These are phyloP conservation scores for Arenaria interpres DNA, from an alignment of 2,113 vertebrate species.

Conservation along the genomic window DNA sequence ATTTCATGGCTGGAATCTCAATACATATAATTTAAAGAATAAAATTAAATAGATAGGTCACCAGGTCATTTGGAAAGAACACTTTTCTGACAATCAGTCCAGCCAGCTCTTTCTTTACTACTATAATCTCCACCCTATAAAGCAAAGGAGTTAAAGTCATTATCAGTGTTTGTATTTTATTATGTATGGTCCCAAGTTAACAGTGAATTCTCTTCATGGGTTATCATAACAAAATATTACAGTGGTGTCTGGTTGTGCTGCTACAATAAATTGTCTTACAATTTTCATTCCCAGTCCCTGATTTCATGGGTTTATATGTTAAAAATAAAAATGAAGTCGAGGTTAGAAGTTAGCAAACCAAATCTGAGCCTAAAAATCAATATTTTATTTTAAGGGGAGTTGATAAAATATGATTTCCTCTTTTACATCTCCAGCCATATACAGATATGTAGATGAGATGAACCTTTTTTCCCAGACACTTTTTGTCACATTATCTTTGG, in stretches of 20 bases:
- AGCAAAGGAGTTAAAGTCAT: conserved; percentile 4
- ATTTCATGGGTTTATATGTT: neutral
- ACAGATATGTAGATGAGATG: neutral
- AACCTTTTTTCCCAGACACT: neutral
- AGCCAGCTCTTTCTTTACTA: neutral
- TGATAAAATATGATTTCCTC: neutral
- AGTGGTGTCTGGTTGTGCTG: neutral
- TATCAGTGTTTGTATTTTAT: conserved; percentile 44
- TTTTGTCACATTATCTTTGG: neutral
- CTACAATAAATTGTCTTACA: neutral
- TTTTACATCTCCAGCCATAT: neutral
- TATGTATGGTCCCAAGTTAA: neutral
- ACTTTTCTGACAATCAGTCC: neutral
- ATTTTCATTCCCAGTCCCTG: neutral
- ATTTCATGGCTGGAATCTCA: conserved; percentile 61
- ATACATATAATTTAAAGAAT: conserved; percentile 58
- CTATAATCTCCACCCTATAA: neutral
- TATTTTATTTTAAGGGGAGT: neutral
- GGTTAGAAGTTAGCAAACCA: neutral
- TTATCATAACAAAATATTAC: conserved; percentile 40
- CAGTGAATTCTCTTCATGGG: conserved; percentile 8
- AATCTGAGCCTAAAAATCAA: neutral
- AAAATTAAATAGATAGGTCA: conserved; percentile 57
- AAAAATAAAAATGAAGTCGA: neutral
- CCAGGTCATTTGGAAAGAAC: conserved; percentile 27